Conservation (phyloP, 2,888 invertebrate genomes). For the Orthosia cruda region DNA sequence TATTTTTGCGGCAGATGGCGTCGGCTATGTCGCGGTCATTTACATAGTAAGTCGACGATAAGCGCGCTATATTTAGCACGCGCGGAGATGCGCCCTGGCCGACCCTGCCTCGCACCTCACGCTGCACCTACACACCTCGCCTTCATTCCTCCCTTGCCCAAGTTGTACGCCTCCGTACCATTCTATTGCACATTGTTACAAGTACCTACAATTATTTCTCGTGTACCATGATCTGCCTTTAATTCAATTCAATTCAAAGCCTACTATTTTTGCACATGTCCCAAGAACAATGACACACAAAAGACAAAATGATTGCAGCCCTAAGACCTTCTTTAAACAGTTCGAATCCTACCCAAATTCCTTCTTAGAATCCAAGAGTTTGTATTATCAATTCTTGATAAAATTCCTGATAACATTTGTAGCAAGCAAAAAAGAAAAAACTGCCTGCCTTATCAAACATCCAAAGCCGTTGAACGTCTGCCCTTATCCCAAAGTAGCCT, state of each 20-base stretch:
- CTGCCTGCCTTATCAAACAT: slow-evolving; percentile 54
- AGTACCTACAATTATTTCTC: slow-evolving; percentile 5
- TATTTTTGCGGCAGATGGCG: slow-evolving; percentile 89
- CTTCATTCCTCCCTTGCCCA: slow-evolving; percentile 65
- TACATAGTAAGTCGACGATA: slow-evolving; percentile 91
- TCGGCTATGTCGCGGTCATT: slow-evolving; percentile 89
- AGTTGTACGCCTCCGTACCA: slow-evolving; percentile 34
- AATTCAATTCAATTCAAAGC: background rate
- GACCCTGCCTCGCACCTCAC: slow-evolving; percentile 75
- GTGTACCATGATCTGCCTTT: background rate
- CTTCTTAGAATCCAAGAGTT: slow-evolving; percentile 14
- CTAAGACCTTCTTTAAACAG: background rate
- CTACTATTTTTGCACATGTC: background rate
- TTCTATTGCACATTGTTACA: slow-evolving; percentile 16
- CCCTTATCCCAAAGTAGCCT: slow-evolving; percentile 60
- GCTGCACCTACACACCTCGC: slow-evolving; percentile 78
- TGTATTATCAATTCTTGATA: slow-evolving; percentile 55
- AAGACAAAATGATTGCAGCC: background rate
- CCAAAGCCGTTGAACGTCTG: slow-evolving; percentile 44
- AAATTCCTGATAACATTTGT: slow-evolving; percentile 53
- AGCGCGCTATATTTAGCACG: slow-evolving; percentile 90
- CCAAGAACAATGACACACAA: background rate
- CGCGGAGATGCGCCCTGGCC: slow-evolving; percentile 82
- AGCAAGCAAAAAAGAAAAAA: slow-evolving; percentile 37
- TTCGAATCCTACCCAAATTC: background rate